Evolutionary conservation across 2,113 vertebrate species (phyloP), one percentile per base, ranked within the genome.

Genomic region (Columbina picui): DNA sequence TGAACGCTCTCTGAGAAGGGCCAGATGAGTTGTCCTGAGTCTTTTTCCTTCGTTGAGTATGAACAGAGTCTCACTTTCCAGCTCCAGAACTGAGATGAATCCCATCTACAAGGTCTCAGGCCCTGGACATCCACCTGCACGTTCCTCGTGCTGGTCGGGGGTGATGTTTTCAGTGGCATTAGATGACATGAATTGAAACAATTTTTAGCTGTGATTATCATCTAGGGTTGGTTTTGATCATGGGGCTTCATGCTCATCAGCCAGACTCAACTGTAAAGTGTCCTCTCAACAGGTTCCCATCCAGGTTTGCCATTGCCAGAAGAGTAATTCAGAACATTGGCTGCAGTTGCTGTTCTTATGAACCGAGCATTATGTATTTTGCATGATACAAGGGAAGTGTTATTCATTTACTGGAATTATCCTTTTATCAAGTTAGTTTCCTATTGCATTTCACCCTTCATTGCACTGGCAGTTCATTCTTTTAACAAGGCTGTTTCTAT

Each of bases 341-440:
- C 79, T 67, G 94, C 29, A 3, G 12, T 10, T 87, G 70, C 61
- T 84, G 4, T 78, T 95, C 69, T 77, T 65, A 91, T 53, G 70
- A 77, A 30, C 20, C 10, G 41, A 90, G 56, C 75, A 36, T 84
- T 93, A 87, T 90, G 84, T 69, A 83, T 95, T 94, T 92, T 2
- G 20, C 82, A 82, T 90, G 70, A 96, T 94, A 89, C 29, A 80
- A 91, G 78, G 80, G 82, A 96, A 95, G 90, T 95, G 96, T 97
- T 97, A 97, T 81, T 97, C 96, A 97, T 97, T 97, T 94, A 97
- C 96, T 95, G 94, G 88, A 92, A 96, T 96, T 96, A 96, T 93
- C 92, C 96, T 95, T 97, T 95, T 96, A 97, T 96, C 94, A 93
- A 92, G 92, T 94, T 83, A 41, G 94, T 96, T 97, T 97, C 96